Evolutionary conservation across 2,888 invertebrate genomes (phyloP).

Genomic region (Plebejus melissa): DNA sequence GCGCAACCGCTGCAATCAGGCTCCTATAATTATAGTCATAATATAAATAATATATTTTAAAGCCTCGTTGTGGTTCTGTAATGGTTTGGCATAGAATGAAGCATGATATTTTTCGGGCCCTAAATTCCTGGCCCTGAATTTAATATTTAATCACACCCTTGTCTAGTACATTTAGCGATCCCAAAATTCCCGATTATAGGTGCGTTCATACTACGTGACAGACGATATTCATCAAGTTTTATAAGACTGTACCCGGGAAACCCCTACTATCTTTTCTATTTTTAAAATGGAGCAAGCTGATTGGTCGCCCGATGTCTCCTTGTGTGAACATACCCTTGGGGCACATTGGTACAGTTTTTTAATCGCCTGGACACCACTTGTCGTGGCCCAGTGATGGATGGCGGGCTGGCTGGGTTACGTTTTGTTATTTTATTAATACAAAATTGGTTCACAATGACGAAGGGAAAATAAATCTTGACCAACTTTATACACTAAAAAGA

Average conservation of each 20-base stretch:
- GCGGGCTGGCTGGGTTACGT: constrained; percentile 63
- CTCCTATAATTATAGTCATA: constrained; percentile 38
- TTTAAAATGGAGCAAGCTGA: neutral
- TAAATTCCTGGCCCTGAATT: constrained; percentile 75
- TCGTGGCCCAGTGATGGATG: constrained; percentile 73
- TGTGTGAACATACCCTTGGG: constrained; percentile 27
- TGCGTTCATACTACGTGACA: neutral
- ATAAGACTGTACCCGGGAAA: neutral
- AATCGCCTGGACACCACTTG: constrained; percentile 72
- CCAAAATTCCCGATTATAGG: constrained; percentile 54
- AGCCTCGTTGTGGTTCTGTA: constrained; percentile 58
- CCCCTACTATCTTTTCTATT: neutral
- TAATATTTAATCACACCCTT: constrained; percentile 78
- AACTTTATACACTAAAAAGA: constrained; percentile 27
- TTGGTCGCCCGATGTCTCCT: neutral
- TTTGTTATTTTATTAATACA: constrained; percentile 79
- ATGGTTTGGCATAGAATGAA: constrained; percentile 49
- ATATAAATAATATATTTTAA: constrained; percentile 65
- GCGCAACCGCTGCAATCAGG: constrained; percentile 35
- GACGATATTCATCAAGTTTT: neutral
- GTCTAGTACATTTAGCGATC: constrained; percentile 74
- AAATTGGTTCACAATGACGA: constrained; percentile 74
- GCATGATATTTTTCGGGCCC: constrained; percentile 63
- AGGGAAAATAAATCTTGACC: constrained; percentile 50
- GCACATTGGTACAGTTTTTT: constrained; percentile 59